Percentiles rank a stretch among this genome's conserved stretches.
Conservation (phyloP, 2,113 vertebrate genomes). For the Alosa alosa region DNA sequence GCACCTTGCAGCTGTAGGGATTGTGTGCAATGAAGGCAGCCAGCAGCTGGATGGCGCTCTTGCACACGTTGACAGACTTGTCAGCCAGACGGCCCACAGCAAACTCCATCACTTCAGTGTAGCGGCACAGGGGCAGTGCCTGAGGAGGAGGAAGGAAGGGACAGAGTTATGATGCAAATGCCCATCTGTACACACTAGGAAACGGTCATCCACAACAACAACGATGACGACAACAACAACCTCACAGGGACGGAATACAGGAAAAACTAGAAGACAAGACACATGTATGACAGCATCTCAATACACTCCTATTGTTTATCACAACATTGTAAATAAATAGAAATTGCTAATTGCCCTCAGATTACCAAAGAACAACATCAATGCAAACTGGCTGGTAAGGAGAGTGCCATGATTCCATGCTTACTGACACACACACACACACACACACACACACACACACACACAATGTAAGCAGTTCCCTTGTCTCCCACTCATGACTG, state of each 20-base stretch:
- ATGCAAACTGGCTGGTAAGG: slow-evolving; percentile 43
- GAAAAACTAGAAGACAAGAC: background rate
- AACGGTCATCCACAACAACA: too few species aligned
- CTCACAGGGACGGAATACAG: too few species aligned
- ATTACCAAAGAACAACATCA: slow-evolving; percentile 72
- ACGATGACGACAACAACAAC: too few species aligned
- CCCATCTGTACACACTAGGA: too few species aligned
- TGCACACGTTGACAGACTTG: slow-evolving; percentile 87
- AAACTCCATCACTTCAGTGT: slow-evolving; percentile 83
- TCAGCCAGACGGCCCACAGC: slow-evolving; percentile 88
- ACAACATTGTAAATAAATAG: too few species aligned
- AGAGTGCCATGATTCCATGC: slow-evolving; percentile 44
- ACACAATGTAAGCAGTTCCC: slow-evolving; percentile 56
- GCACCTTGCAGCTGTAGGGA: slow-evolving; percentile 95
- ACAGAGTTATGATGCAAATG: too few species aligned
- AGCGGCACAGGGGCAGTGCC: slow-evolving; percentile 85
- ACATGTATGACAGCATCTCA: background rate
- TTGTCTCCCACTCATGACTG: slow-evolving; percentile 44
- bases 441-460: slow-evolving; percentile 50
- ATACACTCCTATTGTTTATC: too few species aligned
- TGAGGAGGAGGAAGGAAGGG: slow-evolving; percentile 40
- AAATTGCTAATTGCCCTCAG: slow-evolving; percentile 57
- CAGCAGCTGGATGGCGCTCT: slow-evolving; percentile 92
- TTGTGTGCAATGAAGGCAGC: slow-evolving; percentile 92
- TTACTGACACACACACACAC: slow-evolving; percentile 54